Evolutionary conservation across 2,888 invertebrate species (phyloP).

Genomic region (Nysson spinosus): DNA sequence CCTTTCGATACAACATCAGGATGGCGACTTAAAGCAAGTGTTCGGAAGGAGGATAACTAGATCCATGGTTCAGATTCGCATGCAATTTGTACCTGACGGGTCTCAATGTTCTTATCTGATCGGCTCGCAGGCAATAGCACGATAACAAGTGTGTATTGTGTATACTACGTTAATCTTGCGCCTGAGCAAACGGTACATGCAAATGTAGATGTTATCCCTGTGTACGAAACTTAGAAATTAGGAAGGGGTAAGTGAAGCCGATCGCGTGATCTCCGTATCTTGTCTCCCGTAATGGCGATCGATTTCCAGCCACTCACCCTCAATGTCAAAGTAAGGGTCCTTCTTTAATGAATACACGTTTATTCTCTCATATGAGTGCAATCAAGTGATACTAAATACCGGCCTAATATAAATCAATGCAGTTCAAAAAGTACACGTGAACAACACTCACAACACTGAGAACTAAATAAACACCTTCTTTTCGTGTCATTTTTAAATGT

Average conservation of each 20-base stretch:
- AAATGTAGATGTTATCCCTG: conserved; percentile 48
- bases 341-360: too few species aligned
- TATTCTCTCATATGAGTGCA: too few species aligned
- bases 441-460: too few species aligned
- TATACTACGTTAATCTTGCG: conserved; percentile 44
- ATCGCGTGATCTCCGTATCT: conserved; percentile 12
- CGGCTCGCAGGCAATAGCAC: conserved; percentile 28
- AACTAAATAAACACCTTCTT: too few species aligned
- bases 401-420: too few species aligned
- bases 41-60: conserved; percentile 11
- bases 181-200: conserved; percentile 39
- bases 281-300: conserved; percentile 1
- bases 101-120: conserved; percentile 38
- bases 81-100: conserved; percentile 39
- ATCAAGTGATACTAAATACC: too few species aligned
- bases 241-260: conserved; percentile 15
- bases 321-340: neutral
- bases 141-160: conserved; percentile 46
- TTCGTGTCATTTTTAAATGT: too few species aligned
- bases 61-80: conserved; percentile 43
- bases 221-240: conserved; percentile 34
- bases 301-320: neutral
- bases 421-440: too few species aligned
- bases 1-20: conserved; percentile 3
- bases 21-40: conserved; percentile 10